Evolutionary conservation across 1,140 invertebrate genomes (phyloP).

Genomic region (Tetraneura akinire): DNA sequence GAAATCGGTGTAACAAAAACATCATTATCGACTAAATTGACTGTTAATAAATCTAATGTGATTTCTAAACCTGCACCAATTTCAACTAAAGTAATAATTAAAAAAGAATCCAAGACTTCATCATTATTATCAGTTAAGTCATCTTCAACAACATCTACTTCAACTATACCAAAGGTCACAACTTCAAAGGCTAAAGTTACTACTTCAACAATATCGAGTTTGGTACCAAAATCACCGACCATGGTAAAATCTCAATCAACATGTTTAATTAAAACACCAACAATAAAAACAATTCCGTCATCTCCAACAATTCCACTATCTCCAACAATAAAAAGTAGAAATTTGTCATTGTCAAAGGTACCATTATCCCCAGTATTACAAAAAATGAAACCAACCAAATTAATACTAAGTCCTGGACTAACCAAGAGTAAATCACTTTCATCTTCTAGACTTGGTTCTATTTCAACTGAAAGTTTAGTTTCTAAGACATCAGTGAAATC

Average conservation of each 20-base stretch:
- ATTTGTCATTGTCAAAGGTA: neutral
- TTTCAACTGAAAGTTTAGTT: constrained; percentile 42
- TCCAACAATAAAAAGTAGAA: neutral
- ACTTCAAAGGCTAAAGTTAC: neutral
- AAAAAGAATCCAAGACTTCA: constrained; percentile 25
- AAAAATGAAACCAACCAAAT: constrained; percentile 20
- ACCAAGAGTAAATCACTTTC: constrained; percentile 29
- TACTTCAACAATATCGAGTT: neutral
- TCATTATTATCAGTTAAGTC: constrained; percentile 14
- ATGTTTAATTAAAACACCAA: neutral
- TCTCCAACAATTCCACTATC: constrained; percentile 4
- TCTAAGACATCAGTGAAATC: constrained; percentile 14
- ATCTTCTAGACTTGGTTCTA: constrained; percentile 9
- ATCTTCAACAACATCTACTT: constrained; percentile 8
- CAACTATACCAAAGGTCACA: neutral
- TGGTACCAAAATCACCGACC: neutral
- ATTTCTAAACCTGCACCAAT: neutral
- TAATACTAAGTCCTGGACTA: constrained; percentile 9
- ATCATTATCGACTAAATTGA: neutral
- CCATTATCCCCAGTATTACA: neutral
- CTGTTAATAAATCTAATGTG: neutral
- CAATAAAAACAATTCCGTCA: neutral
- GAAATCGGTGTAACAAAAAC: neutral
- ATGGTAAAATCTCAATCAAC: neutral
- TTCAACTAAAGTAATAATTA: constrained; percentile 15